Base-by-base conservation (phyloP, 2,797 vertebrate genomes). In the Gadopsis bispinosus region DNA sequence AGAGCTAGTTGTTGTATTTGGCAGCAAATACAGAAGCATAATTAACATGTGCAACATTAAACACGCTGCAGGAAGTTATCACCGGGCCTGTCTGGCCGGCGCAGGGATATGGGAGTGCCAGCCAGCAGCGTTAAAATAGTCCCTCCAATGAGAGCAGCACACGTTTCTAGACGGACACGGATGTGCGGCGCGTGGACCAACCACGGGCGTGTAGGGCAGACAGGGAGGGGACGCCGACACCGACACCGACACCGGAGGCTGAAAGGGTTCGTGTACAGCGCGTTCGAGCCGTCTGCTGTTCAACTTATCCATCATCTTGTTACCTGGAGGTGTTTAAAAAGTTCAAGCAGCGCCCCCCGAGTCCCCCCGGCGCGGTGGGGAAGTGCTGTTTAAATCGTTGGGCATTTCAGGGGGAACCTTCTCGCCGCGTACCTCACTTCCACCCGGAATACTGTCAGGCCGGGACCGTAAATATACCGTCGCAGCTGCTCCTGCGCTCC, bases 71-170 rank as follows among this genome's bases (percentile, higher is more conserved):
- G 16, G 20, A 20, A 7, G 17, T 22, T 12, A 20, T 54, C 29
- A 4, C 26, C 26, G 26, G 26, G 26, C 11, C 50, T 14, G 45
- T 10, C 3, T n/a, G 37, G 16, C 35, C 72, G 71, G 35, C 31
- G 63, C 67, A 64, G 53, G 29, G 60, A 47, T 20, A 45, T 77
- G 80, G 87, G 87, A 56, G 81, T 69, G 80, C n/a, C 68, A 2
- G 80, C n/a, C 68, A 2, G 22, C 58, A 0, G 59, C 13, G 69
- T 82, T 91, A 90, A 92, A 93, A 89, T 79, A 85, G 78, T 78
- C 53, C 47, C 29, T 77, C 95, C 95, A 96, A 95, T 95, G 20
- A 88, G 81, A 90, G 77, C 73, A 14, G 72, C 87, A 92, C 93
- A 96, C 95, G 95, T 95, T 85, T 67, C 59, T 4, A 37, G 87